Conservation (phyloP, 2,888 invertebrate species). For the Opisthograptis luteolata region DNA sequence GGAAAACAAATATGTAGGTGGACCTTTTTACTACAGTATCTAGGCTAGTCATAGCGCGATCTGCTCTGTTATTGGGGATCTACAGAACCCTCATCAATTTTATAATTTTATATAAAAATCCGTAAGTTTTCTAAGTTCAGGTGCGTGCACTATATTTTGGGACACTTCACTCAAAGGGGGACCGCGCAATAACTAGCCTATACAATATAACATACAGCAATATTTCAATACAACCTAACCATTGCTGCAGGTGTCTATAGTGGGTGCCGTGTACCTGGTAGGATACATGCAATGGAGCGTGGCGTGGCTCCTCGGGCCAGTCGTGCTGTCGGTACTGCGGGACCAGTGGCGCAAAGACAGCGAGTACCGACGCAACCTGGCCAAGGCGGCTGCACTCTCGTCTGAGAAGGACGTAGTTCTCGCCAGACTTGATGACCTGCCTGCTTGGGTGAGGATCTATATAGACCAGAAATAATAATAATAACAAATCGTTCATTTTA, state of each 20-base stretch:
- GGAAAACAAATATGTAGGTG: neutral
- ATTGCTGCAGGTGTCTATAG: constrained; percentile 84
- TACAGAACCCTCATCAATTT: too few species aligned
- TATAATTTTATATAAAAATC: too few species aligned
- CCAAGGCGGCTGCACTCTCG: constrained; percentile 90
- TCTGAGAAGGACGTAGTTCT: constrained; percentile 95
- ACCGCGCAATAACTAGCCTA: too few species aligned
- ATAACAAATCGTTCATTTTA: too few species aligned
- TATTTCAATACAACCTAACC: neutral
- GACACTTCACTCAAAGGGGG: too few species aligned
- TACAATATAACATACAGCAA: neutral
- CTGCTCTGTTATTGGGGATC: too few species aligned
- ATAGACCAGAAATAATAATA: too few species aligned
- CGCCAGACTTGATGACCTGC: constrained; percentile 94
- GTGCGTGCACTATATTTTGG: too few species aligned
- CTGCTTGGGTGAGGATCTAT: constrained; percentile 92
- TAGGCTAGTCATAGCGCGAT: too few species aligned
- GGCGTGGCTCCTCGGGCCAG: constrained; percentile 93
- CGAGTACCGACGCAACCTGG: constrained; percentile 88
- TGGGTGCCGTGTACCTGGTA: constrained; percentile 90
- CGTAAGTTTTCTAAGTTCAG: too few species aligned
- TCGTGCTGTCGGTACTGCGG: constrained; percentile 90
- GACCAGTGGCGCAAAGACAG: constrained; percentile 91
- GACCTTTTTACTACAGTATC: too few species aligned
- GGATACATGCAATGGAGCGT: constrained; percentile 95